Evolutionary conservation across 1,140 invertebrate genomes (phyloP), one percentile per base, ranked within the genome.

Genomic region (Zaprionus ornatus): DNA sequence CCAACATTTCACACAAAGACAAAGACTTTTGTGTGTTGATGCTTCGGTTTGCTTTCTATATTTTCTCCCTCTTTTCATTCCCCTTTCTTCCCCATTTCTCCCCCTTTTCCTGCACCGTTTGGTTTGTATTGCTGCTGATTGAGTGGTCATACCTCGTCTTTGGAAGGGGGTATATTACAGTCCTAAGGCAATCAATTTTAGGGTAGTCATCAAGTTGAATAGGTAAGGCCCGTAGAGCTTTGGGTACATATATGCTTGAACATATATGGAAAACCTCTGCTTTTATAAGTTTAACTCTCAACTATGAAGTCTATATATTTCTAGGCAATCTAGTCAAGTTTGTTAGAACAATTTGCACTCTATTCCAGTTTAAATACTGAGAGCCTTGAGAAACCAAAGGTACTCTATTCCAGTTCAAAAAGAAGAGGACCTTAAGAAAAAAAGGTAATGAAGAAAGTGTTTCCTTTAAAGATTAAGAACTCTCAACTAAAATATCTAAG

Each of bases 101-200:
- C 12, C 12, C 23, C 4, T 60, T 82, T 29, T 29, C 7, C 23
- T 56, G 48, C 27, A 61, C 54, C 21, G 48, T 70, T 61, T 50
- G n/a, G 6, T 54, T 50, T 37, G 15, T 62, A 21, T 35, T 60
- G 48, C 37, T 67, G 27, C 65, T 88, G 77, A 88, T 87, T 87
- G 83, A 87, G 83, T 83, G 73, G 77, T 75, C 61, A 82, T 87
- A 66, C 75, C 75, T 78, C 67, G 32, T 66, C 25, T 17, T 54
- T 4, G 19, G 45, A 12, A 48, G 17, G n/a, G 19, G 19, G 45
- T 21, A 45, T 45, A 45, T 45, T 45, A 7, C 6, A 9, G n/a
- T 0, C 7, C 6, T 7, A 17, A 17, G 40, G n/a, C 40, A 45
- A 45, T 17, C n/a, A 17, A 17, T 6, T 45, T 45, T 45, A 7